Evolutionary conservation across 2,797 vertebrate species (phyloP), one percentile per base, ranked within the genome.

Genomic region (Lagodon rhomboides): DNA sequence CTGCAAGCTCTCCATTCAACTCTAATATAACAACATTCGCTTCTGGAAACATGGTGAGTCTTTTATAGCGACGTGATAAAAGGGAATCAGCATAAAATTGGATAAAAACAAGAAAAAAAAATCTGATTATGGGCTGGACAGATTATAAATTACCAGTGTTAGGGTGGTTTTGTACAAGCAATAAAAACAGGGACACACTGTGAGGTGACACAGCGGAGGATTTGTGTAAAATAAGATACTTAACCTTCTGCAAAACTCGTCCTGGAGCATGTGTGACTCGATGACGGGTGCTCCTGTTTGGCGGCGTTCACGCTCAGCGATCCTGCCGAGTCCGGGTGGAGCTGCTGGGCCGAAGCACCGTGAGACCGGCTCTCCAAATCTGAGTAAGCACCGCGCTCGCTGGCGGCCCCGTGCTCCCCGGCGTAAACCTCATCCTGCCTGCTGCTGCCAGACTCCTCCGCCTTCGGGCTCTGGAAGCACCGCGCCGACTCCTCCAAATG

Each of bases 171-270:
- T 68, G 4, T 49, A 18, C 50, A 56, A 0, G 41, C 9, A 46
- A 30, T 30, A 27, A 54, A 44, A 58, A 15, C 16, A 2, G 2
- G 20, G 5, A 43, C 11, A 2, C 27, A 34, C 50, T 51, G 8
- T 38, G 15, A 8, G 15, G 46, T 17, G 3, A 12, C 51, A 20
- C 5, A 47, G 30, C 7, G 30, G 60, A 7, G 13, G 44, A 25
- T 53, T 34, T 23, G 0, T 3, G n/a, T 11, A 10, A 23, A 64
- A 65, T 46, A 10, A 11, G 56, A 17, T 69, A 85, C 72, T 83
- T 91, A 95, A 98, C 97, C 97, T 93, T 97, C 96, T 86, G 94
- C 90, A 92, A 95, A 96, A 78, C 95, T 94, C 86, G 95, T 91
- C 94, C 96, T 95, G 94, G 94, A 93, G 93, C 96, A 96, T 72